These are phyloP conservation scores for Urechis unicinctus DNA, from an alignment of 2,888 invertebrate species.

Conservation along the genomic window DNA sequence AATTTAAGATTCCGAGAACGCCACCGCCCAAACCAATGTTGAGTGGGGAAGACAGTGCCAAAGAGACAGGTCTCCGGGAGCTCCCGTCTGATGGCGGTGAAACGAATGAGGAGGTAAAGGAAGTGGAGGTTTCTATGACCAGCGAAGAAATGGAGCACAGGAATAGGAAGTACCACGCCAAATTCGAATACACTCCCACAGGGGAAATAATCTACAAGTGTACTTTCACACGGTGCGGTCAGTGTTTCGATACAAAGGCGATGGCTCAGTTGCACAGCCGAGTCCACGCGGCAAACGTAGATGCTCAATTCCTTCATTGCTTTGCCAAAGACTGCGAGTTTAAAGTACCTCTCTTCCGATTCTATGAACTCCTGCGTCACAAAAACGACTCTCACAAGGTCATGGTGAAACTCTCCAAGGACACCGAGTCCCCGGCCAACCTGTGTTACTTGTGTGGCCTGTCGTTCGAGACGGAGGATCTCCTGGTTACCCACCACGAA, in stretches of 20 bases:
- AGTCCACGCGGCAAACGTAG: neutral
- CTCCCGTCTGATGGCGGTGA: too few species aligned
- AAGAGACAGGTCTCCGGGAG: too few species aligned
- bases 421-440: slow-evolving; percentile 1
- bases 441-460: slow-evolving; percentile 18
- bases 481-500: slow-evolving; percentile 14
- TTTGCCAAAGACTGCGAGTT: slow-evolving; percentile 12
- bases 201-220: slow-evolving; percentile 19
- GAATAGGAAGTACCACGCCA: slow-evolving; percentile 4
- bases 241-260: slow-evolving; percentile 19
- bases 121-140: neutral
- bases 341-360: slow-evolving; percentile 9
- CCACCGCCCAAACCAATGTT: too few species aligned
- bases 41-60: too few species aligned
- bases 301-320: slow-evolving; percentile 7
- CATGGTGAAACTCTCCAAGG: too few species aligned
- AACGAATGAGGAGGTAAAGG: neutral
- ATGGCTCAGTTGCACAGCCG: slow-evolving; percentile 15
- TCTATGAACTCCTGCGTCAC: slow-evolving; percentile 21
- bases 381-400: slow-evolving; percentile 14
- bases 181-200: slow-evolving; percentile 21
- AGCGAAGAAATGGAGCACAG: neutral
- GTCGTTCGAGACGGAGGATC: slow-evolving; percentile 14
- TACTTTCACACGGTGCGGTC: slow-evolving; percentile 12
- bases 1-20: too few species aligned